Conservation (phyloP, 2,888 invertebrate genomes). For the Drosophila ezoana region DNA sequence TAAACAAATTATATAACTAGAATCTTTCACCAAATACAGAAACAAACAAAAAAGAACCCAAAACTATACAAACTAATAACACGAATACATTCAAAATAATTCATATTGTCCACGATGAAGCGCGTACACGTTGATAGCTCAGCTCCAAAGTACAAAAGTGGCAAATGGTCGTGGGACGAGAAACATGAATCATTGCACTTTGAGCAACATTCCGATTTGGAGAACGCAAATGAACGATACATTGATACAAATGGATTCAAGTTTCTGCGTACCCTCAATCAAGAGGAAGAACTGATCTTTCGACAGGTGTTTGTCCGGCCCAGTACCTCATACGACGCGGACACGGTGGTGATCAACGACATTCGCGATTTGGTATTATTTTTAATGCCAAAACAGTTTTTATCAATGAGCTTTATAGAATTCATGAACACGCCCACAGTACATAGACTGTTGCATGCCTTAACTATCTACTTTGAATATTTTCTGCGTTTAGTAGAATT, state of each 20-base stretch:
- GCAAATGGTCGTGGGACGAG: constrained; percentile 80
- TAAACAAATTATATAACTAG: not conserved
- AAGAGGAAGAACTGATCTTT: constrained; percentile 81
- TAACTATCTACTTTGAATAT: constrained; percentile 83
- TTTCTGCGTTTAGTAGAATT: constrained; percentile 82
- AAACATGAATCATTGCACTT: constrained; percentile 62
- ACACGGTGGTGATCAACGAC: constrained; percentile 80
- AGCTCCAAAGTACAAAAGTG: constrained; percentile 78
- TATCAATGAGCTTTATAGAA: constrained; percentile 70
- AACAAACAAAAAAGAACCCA: not conserved
- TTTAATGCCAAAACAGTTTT: constrained; percentile 74
- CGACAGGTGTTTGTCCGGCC: constrained; percentile 74
- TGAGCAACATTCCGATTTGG: constrained; percentile 44
- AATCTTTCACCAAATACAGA: constrained; percentile 7
- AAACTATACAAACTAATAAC: constrained; percentile 2
- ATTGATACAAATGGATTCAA: constrained; percentile 65
- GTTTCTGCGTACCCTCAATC: constrained; percentile 74
- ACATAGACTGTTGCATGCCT: constrained; percentile 71
- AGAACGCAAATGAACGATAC: constrained; percentile 48
- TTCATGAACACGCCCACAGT: constrained; percentile 78
- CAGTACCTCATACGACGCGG: constrained; percentile 67
- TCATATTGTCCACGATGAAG: constrained; percentile 13
- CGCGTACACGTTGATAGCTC: constrained; percentile 61
- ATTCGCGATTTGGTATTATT: constrained; percentile 82
- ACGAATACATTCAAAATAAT: not conserved